Conservation (phyloP, 1,140 invertebrate species). For the Formica exsecta region DNA sequence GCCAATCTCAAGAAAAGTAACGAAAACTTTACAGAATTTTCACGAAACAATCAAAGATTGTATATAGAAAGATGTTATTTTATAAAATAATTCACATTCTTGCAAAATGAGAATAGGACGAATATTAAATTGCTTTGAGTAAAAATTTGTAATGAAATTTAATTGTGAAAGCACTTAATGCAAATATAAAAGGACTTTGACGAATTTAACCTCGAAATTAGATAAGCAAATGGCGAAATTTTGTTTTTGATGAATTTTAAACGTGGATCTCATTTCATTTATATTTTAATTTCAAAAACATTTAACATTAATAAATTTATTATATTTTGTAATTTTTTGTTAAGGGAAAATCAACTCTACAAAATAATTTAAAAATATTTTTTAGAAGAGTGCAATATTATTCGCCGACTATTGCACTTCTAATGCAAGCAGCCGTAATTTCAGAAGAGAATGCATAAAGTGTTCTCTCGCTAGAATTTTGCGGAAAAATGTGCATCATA, state of each 20-base stretch:
- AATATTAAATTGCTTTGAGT: conserved; percentile 15
- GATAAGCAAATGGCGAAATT: conserved; percentile 1
- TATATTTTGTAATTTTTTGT: background rate
- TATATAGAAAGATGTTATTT: background rate
- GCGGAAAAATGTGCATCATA: conserved; percentile 38
- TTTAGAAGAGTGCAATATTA: background rate
- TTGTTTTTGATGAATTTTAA: conserved; percentile 23
- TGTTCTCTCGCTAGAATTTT: conserved; percentile 12
- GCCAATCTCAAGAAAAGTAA: background rate
- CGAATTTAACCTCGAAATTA: background rate
- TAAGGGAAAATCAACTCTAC: background rate
- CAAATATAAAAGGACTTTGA: conserved; percentile 1
- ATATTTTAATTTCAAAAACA: background rate
- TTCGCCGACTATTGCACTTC: background rate
- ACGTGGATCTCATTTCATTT: background rate
- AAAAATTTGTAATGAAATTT: conserved; percentile 22
- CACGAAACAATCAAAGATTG: background rate
- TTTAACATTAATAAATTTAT: background rate
- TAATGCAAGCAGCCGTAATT: conserved; percentile 10
- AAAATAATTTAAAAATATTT: conserved; percentile 19
- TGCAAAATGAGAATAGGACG: background rate
- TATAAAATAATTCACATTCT: background rate
- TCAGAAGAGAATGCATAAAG: conserved; percentile 5
- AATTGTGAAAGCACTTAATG: conserved; percentile 16
- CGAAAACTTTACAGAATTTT: background rate